These are phyloP conservation scores for Vidua macroura DNA, from an alignment of 2,113 vertebrate species.

Conservation along the genomic window DNA sequence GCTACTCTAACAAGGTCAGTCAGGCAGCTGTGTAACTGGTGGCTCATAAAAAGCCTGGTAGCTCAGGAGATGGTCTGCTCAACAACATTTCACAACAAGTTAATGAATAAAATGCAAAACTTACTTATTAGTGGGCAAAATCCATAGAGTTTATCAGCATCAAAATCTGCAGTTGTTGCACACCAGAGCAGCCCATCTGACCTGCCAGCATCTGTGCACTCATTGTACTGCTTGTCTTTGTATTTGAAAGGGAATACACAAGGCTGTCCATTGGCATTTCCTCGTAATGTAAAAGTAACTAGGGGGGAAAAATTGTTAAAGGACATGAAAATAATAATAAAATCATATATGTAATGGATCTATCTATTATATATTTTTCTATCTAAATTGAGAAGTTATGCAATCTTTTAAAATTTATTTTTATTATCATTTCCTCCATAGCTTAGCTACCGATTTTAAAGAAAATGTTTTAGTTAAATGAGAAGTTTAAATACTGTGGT, in stretches of 20 bases:
- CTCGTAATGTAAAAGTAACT: slow-evolving; percentile 82
- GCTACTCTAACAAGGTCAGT: background rate
- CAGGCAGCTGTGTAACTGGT: too few species aligned
- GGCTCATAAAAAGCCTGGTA: background rate
- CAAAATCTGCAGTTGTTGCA: slow-evolving; percentile 81
- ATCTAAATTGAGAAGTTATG: background rate
- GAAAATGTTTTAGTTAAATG: background rate
- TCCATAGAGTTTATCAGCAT: slow-evolving; percentile 76
- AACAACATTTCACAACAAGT: background rate
- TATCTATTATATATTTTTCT: background rate
- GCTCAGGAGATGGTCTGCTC: background rate
- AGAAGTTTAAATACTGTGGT: background rate
- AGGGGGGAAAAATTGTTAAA: background rate
- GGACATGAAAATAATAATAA: background rate
- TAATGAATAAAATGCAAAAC: background rate
- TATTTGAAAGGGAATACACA: slow-evolving; percentile 92
- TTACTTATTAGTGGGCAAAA: slow-evolving; percentile 84
- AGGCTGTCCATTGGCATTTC: slow-evolving; percentile 82
- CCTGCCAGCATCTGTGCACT: slow-evolving; percentile 81
- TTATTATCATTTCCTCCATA: background rate
- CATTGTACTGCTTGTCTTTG: slow-evolving; percentile 72
- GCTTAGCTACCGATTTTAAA: background rate
- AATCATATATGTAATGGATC: background rate
- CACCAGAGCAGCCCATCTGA: slow-evolving; percentile 84
- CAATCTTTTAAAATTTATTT: background rate